Percentiles rank a stretch among this genome's conserved stretches.
Evolutionary conservation across 2,888 invertebrate genomes (phyloP).

Genomic region (Microctonus brassicae): DNA sequence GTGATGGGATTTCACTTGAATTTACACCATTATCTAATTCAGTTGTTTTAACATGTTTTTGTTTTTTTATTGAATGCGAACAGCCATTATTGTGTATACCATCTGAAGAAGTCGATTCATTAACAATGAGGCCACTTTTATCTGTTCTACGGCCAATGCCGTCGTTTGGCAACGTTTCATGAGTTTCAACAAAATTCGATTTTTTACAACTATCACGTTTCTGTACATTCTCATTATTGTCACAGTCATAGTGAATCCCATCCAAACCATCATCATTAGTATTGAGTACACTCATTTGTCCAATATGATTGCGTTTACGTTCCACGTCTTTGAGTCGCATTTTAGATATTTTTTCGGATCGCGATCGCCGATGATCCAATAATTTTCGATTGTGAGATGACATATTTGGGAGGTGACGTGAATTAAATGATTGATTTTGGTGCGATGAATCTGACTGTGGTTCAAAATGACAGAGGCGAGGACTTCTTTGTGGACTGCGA

Average conservation of each 20-base stretch:
- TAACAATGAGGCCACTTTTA: background rate
- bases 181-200: background rate
- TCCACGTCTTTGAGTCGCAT: constrained; percentile 40
- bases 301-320: constrained; percentile 33
- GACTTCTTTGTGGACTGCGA: constrained; percentile 64
- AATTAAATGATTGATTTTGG: constrained; percentile 34
- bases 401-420: constrained; percentile 40
- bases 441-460: constrained; percentile 46
- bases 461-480: constrained; percentile 65
- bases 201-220: background rate
- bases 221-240: background rate
- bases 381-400: constrained; percentile 61
- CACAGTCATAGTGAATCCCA: constrained; percentile 29
- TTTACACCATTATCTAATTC: background rate
- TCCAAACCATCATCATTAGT: constrained; percentile 3
- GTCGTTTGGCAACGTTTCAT: background rate
- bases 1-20: background rate
- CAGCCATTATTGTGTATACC: background rate
- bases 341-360: constrained; percentile 61
- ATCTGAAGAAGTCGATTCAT: background rate
- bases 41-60: background rate
- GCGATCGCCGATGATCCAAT: constrained; percentile 61
- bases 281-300: constrained; percentile 62
- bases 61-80: background rate
- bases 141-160: background rate